A percentile compares a stretch with the other conserved stretches of the same genome.
Conservation (phyloP, 2,888 invertebrate species). For the Branchellion lobata region DNA sequence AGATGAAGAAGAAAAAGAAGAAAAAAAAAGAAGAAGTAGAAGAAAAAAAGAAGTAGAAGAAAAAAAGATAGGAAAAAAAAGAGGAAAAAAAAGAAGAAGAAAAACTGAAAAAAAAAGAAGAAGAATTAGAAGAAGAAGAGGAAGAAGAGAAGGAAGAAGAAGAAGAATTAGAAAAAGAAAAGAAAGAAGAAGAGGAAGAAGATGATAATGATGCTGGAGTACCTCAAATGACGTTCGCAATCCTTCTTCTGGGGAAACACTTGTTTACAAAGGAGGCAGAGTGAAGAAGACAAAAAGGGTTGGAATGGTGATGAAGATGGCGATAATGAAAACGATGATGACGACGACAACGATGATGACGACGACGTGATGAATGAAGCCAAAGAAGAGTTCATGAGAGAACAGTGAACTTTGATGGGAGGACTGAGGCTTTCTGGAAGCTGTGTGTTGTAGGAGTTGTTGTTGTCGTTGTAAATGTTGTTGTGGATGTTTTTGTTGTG, state of each 20-base stretch:
- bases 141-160: not conserved
- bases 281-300: conserved; percentile 63
- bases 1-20: too few species aligned
- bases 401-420: not conserved
- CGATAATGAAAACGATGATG: not conserved
- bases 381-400: not conserved
- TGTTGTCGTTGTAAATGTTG: too few species aligned
- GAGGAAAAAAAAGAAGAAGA: too few species aligned
- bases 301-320: not conserved
- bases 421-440: too few species aligned
- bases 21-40: too few species aligned
- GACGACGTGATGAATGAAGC: conserved; percentile 7
- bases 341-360: not conserved
- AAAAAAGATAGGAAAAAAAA: too few species aligned
- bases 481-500: too few species aligned
- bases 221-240: conserved; percentile 83
- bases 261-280: conserved; percentile 90
- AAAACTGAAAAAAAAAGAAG: not conserved
- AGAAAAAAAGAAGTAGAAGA: too few species aligned
- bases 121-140: not conserved
- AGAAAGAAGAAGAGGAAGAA: not conserved
- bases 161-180: not conserved
- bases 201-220: too few species aligned
- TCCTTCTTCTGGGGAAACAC: conserved; percentile 96
- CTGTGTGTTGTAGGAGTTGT: too few species aligned